phyloP scores from a whole-genome alignment of 1,140 invertebrate genomes.

The Mesaphorura yosii region DNA sequence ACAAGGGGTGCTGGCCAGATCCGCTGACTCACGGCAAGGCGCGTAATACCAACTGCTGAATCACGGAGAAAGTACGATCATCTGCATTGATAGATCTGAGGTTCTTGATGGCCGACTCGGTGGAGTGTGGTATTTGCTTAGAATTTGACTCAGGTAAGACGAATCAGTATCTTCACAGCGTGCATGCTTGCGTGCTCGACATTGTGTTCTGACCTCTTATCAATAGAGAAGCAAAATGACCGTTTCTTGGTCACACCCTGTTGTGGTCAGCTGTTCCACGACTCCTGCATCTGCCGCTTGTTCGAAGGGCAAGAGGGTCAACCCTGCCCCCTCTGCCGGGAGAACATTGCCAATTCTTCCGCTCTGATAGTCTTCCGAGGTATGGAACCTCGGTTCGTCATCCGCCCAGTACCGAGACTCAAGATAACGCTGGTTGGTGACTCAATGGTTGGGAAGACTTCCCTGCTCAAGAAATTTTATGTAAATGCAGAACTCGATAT shows the following conservation, averaged over 20 bases:
- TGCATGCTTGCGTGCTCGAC: not conserved
- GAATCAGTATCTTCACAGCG: not conserved
- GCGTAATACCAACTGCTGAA: no score
- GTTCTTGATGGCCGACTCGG: not conserved
- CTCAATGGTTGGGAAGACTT: not conserved
- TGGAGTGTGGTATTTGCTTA: not conserved
- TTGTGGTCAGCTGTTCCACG: not conserved
- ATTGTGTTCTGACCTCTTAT: not conserved
- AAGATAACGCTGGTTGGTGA: slow-evolving; percentile 1
- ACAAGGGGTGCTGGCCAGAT: no score
- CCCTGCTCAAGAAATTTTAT: not conserved
- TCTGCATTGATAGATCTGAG: no score
- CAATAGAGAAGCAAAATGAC: not conserved
- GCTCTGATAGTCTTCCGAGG: not conserved
- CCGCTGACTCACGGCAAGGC: no score
- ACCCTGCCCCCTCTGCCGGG: no score
- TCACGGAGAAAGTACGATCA: no score
- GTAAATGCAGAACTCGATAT: not conserved
- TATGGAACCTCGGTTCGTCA: not conserved
- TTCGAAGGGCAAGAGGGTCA: not conserved
- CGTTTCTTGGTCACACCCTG: not conserved
- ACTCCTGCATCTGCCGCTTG: not conserved
- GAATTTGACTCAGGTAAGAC: not conserved
- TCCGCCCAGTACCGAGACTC: not conserved
- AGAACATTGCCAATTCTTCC: no score